Evolutionary conservation across 2,888 invertebrate genomes (phyloP).

Genomic region (Apoda limacodes): DNA sequence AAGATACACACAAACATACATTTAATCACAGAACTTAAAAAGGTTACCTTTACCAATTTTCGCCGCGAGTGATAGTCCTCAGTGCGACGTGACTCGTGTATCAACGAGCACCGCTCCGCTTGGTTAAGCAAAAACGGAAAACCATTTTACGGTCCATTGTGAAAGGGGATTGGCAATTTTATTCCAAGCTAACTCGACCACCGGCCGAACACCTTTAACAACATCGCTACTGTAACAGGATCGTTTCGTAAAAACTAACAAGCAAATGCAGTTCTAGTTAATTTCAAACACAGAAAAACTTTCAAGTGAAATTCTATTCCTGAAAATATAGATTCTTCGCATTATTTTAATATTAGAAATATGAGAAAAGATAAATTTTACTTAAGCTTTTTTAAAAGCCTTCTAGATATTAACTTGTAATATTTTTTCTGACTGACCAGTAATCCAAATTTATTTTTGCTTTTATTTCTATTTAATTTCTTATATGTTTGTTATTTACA

Average conservation of each 20-base stretch:
- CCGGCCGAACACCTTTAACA: slow-evolving; percentile 60
- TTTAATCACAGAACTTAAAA: slow-evolving; percentile 35
- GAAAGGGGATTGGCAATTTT: slow-evolving; percentile 69
- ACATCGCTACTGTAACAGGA: slow-evolving; percentile 56
- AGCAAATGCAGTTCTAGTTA: too few relatives aligned
- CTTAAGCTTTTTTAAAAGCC: too few relatives aligned
- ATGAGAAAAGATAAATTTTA: too few relatives aligned
- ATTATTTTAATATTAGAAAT: too few relatives aligned
- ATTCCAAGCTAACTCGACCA: slow-evolving; percentile 62
- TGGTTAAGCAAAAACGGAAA: slow-evolving; percentile 67
- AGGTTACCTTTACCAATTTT: slow-evolving; percentile 56
- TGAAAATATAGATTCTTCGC: too few relatives aligned
- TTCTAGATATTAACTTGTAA: too few relatives aligned
- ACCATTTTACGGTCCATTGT: slow-evolving; percentile 71
- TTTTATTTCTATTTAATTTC: too few relatives aligned
- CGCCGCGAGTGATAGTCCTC: slow-evolving; percentile 54
- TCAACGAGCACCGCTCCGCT: slow-evolving; percentile 61
- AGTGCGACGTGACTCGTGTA: slow-evolving; percentile 63
- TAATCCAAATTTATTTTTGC: too few relatives aligned
- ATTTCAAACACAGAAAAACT: too few relatives aligned
- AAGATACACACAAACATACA: slow-evolving; percentile 14
- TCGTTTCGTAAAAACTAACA: slow-evolving; percentile 38
- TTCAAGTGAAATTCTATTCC: too few relatives aligned
- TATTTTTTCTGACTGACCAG: too few relatives aligned
- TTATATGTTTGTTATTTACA: too few relatives aligned